Conservation (phyloP, 1,140 invertebrate genomes). For the Theocolax elegans region DNA sequence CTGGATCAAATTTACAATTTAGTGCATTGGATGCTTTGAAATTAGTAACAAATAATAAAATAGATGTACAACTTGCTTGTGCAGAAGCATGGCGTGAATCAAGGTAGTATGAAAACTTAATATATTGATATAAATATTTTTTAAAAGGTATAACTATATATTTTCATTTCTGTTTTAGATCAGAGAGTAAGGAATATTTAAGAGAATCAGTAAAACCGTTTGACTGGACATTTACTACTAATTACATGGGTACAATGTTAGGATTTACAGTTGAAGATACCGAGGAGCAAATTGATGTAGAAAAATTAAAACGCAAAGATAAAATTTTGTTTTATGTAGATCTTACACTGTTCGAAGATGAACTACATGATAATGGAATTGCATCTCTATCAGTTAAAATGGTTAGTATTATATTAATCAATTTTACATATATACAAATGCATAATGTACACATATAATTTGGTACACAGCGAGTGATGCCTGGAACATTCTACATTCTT, state of each 20-base stretch:
- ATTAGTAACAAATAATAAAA: slow-evolving; percentile 81
- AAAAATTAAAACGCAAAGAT: slow-evolving; percentile 89
- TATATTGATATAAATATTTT: background rate
- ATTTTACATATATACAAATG: too few relatives aligned
- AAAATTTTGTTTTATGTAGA: slow-evolving; percentile 96
- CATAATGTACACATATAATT: too few relatives aligned
- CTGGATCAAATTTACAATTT: slow-evolving; percentile 83
- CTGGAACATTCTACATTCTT: slow-evolving; percentile 90
- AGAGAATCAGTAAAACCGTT: slow-evolving; percentile 87
- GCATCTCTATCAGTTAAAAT: slow-evolving; percentile 93
- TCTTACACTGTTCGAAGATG: slow-evolving; percentile 96
- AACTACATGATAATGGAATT: slow-evolving; percentile 97
- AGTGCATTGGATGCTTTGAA: slow-evolving; percentile 91
- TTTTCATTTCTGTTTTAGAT: background rate
- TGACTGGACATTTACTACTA: slow-evolving; percentile 98
- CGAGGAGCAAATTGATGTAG: slow-evolving; percentile 86
- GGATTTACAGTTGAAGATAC: slow-evolving; percentile 74
- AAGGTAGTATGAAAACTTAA: slow-evolving; percentile 66
- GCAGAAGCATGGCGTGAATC: slow-evolving; percentile 89
- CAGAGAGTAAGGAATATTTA: slow-evolving; percentile 71
- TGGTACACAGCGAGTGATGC: slow-evolving; percentile 90
- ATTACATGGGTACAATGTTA: slow-evolving; percentile 87
- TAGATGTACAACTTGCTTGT: slow-evolving; percentile 87
- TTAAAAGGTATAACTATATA: background rate
- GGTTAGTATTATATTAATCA: slow-evolving; percentile 72